These are phyloP conservation scores for Reinhardtius hippoglossoides DNA, from an alignment of 2,113 vertebrate genomes.

Conservation along the genomic window DNA sequence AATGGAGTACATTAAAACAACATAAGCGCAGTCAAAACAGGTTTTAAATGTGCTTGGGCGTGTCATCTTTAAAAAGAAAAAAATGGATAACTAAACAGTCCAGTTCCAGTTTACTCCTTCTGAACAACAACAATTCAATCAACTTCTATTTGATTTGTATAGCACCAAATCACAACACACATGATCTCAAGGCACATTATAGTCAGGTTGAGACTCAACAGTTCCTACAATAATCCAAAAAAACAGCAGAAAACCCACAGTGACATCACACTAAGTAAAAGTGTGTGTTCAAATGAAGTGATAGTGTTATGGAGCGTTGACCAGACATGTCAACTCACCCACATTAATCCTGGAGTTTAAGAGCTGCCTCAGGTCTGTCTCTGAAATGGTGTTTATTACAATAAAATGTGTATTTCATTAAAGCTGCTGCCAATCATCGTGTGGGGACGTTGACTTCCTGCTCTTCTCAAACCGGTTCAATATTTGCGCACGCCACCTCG, in stretches of 20 bases:
- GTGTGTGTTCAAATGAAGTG: neutral
- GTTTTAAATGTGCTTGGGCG: no score
- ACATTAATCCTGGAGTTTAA: conserved; percentile 42
- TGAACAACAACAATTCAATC: neutral
- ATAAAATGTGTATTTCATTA: neutral
- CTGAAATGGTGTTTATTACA: conserved; percentile 17
- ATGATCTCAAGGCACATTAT: no score
- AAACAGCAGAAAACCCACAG: no score
- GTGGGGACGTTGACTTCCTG: neutral
- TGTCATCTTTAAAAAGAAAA: no score
- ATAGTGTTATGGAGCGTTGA: conserved; percentile 26
- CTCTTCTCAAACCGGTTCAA: conserved; percentile 13
- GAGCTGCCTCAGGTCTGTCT: conserved; percentile 40
- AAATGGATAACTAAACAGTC: neutral
- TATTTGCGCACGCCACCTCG: conserved; percentile 8
- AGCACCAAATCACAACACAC: no score
- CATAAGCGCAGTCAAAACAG: no score
- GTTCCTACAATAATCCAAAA: no score
- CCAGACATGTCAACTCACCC: conserved; percentile 27
- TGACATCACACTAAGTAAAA: no score
- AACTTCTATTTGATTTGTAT: no score
- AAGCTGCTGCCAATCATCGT: neutral
- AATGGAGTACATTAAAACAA: no score
- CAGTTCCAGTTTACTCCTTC: neutral
- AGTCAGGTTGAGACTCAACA: no score